A percentile compares a stretch with the other conserved stretches of the same genome.
Conservation (phyloP, 2,113 vertebrate species). For the Macroglossus sobrinus region DNA sequence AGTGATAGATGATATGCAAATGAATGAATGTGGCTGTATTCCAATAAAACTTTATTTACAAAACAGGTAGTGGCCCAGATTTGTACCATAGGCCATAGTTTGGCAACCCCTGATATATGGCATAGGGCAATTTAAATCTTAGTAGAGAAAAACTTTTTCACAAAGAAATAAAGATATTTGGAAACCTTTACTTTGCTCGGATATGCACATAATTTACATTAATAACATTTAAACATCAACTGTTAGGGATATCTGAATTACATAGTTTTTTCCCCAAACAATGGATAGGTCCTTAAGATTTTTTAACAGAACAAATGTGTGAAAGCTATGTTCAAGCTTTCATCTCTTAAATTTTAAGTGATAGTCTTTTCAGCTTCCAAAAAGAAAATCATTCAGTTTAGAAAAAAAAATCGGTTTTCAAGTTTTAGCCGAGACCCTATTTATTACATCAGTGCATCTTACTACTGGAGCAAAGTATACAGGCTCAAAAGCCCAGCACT, state of each 20-base stretch:
- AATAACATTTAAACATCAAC: neutral
- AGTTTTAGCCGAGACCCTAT: neutral
- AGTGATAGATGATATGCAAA: neutral
- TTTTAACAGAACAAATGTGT: neutral
- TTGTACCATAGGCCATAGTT: neutral
- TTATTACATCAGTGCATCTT: neutral
- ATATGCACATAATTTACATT: neutral
- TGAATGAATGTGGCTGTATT: neutral
- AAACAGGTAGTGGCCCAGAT: neutral
- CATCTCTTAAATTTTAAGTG: slow-evolving; percentile 2
- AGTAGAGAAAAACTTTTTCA: neutral
- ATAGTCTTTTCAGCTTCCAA: neutral
- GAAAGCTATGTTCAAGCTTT: slow-evolving; percentile 35
- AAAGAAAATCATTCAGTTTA: neutral
- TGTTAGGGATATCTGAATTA: neutral
- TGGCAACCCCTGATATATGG: neutral
- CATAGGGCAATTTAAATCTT: neutral
- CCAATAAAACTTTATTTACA: slow-evolving; percentile 26
- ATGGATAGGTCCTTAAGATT: neutral
- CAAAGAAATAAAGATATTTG: neutral
- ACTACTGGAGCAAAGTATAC: neutral
- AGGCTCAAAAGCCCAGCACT: neutral
- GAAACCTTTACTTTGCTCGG: slow-evolving; percentile 25
- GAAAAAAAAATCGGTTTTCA: neutral
- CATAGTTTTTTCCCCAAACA: neutral